Percentiles rank a stretch among this genome's conserved stretches.
These are phyloP conservation scores for Chydorus sphaericus DNA, from an alignment of 2,888 invertebrate species.

Conservation along the genomic window DNA sequence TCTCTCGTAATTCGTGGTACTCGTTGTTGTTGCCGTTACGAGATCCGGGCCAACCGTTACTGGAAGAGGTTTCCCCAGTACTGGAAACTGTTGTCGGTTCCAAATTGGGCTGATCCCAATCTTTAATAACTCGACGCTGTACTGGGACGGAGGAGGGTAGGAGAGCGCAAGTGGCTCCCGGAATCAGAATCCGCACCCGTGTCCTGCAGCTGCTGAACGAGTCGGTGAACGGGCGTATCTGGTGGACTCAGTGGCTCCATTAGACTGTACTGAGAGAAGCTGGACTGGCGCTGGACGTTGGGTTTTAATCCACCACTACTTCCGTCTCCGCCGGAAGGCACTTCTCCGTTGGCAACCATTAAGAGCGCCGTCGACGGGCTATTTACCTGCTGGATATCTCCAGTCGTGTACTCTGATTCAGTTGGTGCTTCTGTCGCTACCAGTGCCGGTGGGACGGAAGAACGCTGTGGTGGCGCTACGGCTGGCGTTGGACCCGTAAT, in stretches of 20 bases:
- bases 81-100: not conserved
- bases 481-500: not conserved
- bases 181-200: slow-evolving; percentile 43
- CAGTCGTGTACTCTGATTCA: not conserved
- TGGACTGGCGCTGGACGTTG: not conserved
- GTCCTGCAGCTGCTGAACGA: slow-evolving; percentile 21
- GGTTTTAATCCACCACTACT: not conserved
- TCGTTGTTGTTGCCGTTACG: slow-evolving; percentile 65
- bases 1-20: slow-evolving; percentile 42
- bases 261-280: not conserved
- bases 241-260: not conserved
- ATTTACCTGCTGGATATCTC: not conserved
- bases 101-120: not conserved
- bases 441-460: not conserved
- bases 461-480: no score
- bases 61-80: not conserved
- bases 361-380: not conserved
- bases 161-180: slow-evolving; percentile 31
- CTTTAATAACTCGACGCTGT: not conserved
- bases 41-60: slow-evolving; percentile 23
- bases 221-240: not conserved
- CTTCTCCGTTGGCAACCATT: not conserved
- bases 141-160: not conserved
- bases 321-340: not conserved
- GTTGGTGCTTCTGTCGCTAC: not conserved